These are phyloP conservation scores for Paramormyrops hopkinsi DNA, from an alignment of 2,797 vertebrate species.

Conservation along the genomic window DNA sequence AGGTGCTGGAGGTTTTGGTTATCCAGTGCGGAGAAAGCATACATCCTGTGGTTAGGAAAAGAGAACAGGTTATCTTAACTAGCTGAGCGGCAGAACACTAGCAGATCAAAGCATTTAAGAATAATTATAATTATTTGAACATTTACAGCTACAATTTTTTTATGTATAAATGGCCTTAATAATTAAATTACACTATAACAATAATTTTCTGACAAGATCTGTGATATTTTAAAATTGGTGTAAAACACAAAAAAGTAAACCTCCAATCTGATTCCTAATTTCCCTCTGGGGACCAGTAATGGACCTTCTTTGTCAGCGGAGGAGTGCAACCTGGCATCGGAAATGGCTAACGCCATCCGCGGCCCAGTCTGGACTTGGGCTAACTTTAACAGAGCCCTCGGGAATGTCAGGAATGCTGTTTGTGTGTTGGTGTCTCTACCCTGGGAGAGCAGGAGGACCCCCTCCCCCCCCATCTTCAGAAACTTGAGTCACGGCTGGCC, in stretches of 20 bases:
- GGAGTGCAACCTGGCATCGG: neutral
- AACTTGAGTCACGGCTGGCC: neutral
- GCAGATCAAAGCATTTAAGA: neutral
- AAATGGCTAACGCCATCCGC: neutral
- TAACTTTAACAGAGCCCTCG: neutral
- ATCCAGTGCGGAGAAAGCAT: slow-evolving; percentile 86
- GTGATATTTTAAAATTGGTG: neutral
- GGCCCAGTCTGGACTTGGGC: neutral
- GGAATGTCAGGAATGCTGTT: slow-evolving; percentile 43
- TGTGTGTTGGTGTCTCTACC: slow-evolving; percentile 60
- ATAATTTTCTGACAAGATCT: neutral
- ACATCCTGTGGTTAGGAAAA: slow-evolving; percentile 61
- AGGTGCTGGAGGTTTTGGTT: slow-evolving; percentile 92
- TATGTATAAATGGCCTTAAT: neutral
- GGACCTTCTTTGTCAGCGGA: neutral
- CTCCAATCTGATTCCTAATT: neutral
- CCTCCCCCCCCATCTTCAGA: slow-evolving; percentile 17
- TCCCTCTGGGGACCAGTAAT: neutral
- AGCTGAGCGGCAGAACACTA: neutral
- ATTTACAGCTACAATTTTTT: neutral
- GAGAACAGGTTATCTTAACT: neutral
- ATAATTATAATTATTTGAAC: neutral
- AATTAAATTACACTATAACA: neutral
- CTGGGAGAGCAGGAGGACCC: slow-evolving; percentile 46
- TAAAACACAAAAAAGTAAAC: neutral